Base-by-base conservation (phyloP, 1,140 invertebrate species). In the Drosophila aff. region DNA sequence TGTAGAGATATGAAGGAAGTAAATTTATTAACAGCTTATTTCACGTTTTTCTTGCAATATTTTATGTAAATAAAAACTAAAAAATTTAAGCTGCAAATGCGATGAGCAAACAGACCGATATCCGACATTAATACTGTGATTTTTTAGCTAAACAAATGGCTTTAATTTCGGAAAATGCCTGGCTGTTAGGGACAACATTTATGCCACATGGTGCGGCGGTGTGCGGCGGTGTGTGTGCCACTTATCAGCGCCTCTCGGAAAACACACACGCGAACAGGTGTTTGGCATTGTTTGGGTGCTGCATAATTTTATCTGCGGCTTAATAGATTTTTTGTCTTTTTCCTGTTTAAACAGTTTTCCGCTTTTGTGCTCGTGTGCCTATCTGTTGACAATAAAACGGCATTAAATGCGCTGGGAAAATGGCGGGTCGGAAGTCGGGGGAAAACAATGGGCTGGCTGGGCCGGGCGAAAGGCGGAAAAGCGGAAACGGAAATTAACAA, bases 381-480 rank as follows among this genome's bases (percentile, higher is more conserved):
- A 87, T 87, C 83, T 87, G 69, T 57, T 68, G 44, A 76, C 83
- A 87, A 89, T 87, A 87, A 87, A 87, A 79, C 53, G 81, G 76
- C 80, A 87, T 87, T 86, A 89, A 80, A 73, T 78, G 69, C 73
- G 53, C 16, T 83, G 59, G 68, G 44, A 55, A 60, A 47, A 72
- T 83, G 55, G 47, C 53, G 62, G 63, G 58, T 44, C 44, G 64
- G 58, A 76, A 81, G 53, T 50, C 66, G 36, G 36, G 61, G 52
- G 16, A 52, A 83, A 65, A 81, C 84, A 81, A 89, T 80, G 61
- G 31, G 28, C 50, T 36, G 31, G 44, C 6, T 28, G 5, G 7
- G 11, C 15, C 2, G 6, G 44, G 47, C 15, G 16, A 28, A n/a
- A 50, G 49, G 50, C 50, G 50, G 49, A 52, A 28, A n/a, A 52